Evolutionary conservation across 2,888 invertebrate species (phyloP).

Genomic region (Polymixis flavicincta): DNA sequence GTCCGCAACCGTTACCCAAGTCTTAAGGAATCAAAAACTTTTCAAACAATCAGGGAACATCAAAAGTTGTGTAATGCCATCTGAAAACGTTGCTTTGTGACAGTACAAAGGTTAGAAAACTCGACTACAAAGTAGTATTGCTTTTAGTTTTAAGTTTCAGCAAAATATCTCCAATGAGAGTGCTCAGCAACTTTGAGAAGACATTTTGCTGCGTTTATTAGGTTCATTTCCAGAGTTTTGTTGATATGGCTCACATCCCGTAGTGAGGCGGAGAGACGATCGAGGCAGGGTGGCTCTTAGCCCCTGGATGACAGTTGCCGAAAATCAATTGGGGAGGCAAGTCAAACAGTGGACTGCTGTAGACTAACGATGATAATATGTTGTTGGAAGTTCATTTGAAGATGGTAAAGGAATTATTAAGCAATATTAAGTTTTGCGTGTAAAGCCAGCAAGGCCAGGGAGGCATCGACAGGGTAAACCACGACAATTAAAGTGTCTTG

Average conservation of each 20-base stretch:
- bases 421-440: too few species aligned
- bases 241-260: neutral
- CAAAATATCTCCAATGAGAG: conserved; percentile 70
- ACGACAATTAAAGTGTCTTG: neutral
- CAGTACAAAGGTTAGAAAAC: conserved; percentile 65
- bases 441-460: too few species aligned
- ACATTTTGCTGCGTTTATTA: neutral
- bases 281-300: too few species aligned
- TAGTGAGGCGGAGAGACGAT: too few species aligned
- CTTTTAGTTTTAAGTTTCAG: conserved; percentile 76
- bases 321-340: neutral
- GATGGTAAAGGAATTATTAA: neutral
- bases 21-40: conserved; percentile 69
- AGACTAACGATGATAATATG: neutral
- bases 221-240: neutral
- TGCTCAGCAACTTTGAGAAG: conserved; percentile 49
- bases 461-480: neutral
- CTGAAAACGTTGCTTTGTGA: conserved; percentile 76
- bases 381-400: neutral
- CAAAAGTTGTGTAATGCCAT: conserved; percentile 83
- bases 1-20: conserved; percentile 43
- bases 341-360: neutral
- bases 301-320: neutral
- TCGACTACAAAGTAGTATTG: conserved; percentile 73
- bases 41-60: conserved; percentile 73